Base-by-base conservation (phyloP, 2,888 invertebrate species). In the Epinotia demarniana region DNA sequence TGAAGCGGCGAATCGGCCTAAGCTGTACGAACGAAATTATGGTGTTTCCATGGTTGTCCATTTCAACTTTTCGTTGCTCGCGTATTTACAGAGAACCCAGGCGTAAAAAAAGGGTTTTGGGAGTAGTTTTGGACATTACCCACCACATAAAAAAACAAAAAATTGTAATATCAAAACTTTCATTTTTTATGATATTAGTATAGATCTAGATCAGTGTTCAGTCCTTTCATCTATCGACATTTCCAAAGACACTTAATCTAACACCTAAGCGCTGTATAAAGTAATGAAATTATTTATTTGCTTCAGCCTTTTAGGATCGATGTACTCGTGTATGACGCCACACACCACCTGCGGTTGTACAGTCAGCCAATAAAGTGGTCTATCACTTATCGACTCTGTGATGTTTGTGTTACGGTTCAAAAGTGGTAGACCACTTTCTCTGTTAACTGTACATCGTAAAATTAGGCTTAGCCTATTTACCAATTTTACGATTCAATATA, bases 1-100 rank as follows among this genome's bases (percentile, higher is more conserved):
- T 46, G 46, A 60, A 46, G 11, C 12, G 9, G 69, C 16, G 69
- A 60, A 69, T 60, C 69, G 46, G 46, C 60, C 67, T 6, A 67
- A 67, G 39, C 19, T 55, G 2, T 19, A 33, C 33, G 23, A 11
- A 57, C 9, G n/a, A 53, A 53, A n/a, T 53, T n/a, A 53, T 53
- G 13, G 12, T 12, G n/a, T 53, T 53, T 53, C 6, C 2, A 53
- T 53, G 8, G 53, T 8, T n/a, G n/a, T n/a, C 53, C 5, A 53
- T 53, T 6, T 39, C 39, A 39, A 39, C 39, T 39, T 9, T 9
- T 9, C 6, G 39, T 1, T 39, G 39, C 39, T 39, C 1, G 39
- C 39, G 2, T 39, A 9, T 39, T 9, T 9, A 39, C 9, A 39
- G 39, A 39, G 6, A 33, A 33, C 33, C 33, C 33, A 33, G 33